Percentiles rank a stretch among this genome's conserved stretches.
These are phyloP conservation scores for Rhyzopertha dominica DNA, from an alignment of 1,140 invertebrate species.

Conservation along the genomic window DNA sequence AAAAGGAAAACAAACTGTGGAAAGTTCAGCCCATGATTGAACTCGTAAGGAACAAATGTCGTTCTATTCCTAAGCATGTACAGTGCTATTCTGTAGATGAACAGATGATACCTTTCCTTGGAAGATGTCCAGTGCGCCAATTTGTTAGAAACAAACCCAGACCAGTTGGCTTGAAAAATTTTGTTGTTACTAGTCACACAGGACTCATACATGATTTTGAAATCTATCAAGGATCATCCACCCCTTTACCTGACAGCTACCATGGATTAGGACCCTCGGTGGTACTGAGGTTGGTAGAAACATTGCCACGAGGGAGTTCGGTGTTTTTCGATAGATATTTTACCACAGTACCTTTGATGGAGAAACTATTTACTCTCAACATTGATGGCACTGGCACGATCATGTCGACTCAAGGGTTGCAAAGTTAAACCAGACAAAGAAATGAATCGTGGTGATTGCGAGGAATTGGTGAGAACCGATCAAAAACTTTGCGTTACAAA, in stretches of 20 bases:
- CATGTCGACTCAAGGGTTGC: constrained; percentile 1
- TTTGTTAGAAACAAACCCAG: constrained; percentile 20
- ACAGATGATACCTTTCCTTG: constrained; percentile 26
- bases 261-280: constrained; percentile 10
- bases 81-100: constrained; percentile 23
- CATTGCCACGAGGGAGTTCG: constrained; percentile 9
- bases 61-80: not conserved
- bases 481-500: constrained; percentile 4
- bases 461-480: constrained; percentile 6
- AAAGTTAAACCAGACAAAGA: constrained; percentile 5
- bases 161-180: constrained; percentile 7
- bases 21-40: constrained; percentile 9
- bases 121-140: constrained; percentile 15
- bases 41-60: not conserved
- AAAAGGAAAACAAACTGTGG: constrained; percentile 13
- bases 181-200: not conserved
- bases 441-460: not conserved
- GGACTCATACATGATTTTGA: constrained; percentile 1
- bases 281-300: constrained; percentile 5
- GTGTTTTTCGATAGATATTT: constrained; percentile 15
- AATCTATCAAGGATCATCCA: constrained; percentile 6
- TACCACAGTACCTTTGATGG: constrained; percentile 12
- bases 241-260: constrained; percentile 12
- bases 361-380: constrained; percentile 5
- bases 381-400: constrained; percentile 7